These are phyloP conservation scores for Gulo gulo DNA, from an alignment of 2,113 vertebrate species.

Conservation along the genomic window DNA sequence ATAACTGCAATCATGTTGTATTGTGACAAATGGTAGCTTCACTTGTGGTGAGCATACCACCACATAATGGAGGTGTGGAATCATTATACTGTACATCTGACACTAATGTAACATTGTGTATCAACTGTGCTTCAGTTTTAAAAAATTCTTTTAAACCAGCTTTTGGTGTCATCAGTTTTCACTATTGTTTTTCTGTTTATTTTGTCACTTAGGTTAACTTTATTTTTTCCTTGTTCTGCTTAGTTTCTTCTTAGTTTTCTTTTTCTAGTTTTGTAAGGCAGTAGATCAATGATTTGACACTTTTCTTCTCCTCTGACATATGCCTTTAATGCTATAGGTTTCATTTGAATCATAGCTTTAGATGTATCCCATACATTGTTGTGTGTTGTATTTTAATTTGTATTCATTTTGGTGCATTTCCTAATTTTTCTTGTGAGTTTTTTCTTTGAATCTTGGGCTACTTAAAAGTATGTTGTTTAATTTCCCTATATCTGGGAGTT, in stretches of 20 bases:
- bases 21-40: not conserved
- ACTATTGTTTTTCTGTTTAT: not conserved
- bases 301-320: not conserved
- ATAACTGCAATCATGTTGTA: not conserved
- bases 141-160: not conserved
- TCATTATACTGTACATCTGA: not conserved
- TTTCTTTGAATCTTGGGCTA: not conserved
- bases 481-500: not conserved
- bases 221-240: not conserved
- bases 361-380: not conserved
- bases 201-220: not conserved
- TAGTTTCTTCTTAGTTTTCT: not conserved
- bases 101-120: not conserved
- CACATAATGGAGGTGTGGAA: not conserved
- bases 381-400: not conserved
- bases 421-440: not conserved
- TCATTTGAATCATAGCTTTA: not conserved
- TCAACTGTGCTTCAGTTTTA: not conserved
- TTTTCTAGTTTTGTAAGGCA: not conserved
- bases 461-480: not conserved
- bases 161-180: not conserved
- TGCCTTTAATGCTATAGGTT: not conserved
- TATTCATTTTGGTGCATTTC: not conserved
- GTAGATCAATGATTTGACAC: not conserved
- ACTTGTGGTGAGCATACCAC: not conserved